Base-by-base conservation (phyloP, 1,140 invertebrate species). In the Idris sp. region DNA sequence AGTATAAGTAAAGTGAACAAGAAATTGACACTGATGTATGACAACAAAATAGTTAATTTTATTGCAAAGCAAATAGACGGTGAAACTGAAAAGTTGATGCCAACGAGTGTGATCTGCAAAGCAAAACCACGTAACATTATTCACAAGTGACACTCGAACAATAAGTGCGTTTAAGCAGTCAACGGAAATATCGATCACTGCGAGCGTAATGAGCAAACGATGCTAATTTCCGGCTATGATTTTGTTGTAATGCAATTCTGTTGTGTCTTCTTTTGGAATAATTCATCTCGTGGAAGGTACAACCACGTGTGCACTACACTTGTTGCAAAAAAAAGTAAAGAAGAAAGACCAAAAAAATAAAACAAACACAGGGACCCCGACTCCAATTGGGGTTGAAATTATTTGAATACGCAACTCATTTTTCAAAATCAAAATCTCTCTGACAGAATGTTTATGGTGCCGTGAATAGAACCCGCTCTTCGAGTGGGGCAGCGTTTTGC, bases 391-490 rank as follows among this genome's bases (percentile, higher is more conserved):
- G 83, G 81, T 85, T 85, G 80, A 83, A 83, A 84, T 82, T 83
- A 86, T 87, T 87, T 83, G 82, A 84, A 85, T 86, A 83, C 71
- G 58, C 62, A 69, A 51, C 58, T 85, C 84, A 84, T 86, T 85
- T 82, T 82, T 87, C 84, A 87, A 68, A 67, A 53, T 64, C 73
- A 38, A 80, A 83, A 80, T 85, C 83, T 61, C 75, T 79, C 51
- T 53, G 69, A 72, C 76, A 65, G 67, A 62, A 62, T 72, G 67
- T 68, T 61, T 74, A 69, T 58, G 41, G 15, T 11, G 38, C 44
- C 13, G 72, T 64, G 78, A 71, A 81, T 77, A 73, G 53, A 82
- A 84, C 81, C 81, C 41, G 81, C 78, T 80, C 80, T 80, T 83
- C 80, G 80, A 83, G 80, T 83, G 81, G 83, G 81, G 82, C 75